These are phyloP conservation scores for Ferdinandea cuprea DNA, from an alignment of 2,888 invertebrate species.

Conservation along the genomic window DNA sequence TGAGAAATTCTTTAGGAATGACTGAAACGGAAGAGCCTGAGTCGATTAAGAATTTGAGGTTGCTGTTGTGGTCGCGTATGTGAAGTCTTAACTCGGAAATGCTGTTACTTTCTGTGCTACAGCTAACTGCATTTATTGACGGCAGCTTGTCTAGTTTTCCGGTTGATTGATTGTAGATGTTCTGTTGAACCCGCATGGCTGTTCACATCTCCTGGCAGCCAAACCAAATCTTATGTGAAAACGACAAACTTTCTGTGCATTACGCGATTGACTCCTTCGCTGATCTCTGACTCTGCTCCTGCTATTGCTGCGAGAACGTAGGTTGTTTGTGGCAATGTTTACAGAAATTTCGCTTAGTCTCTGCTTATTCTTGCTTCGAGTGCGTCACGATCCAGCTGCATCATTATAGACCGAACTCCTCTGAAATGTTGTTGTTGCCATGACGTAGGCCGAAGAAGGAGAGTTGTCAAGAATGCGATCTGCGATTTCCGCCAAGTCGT, in stretches of 20 bases:
- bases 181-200: conserved; percentile 4
- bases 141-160: not conserved
- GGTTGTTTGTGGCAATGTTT: not conserved
- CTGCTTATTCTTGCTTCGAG: conserved; percentile 1
- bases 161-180: not conserved
- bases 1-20: conserved; percentile 31
- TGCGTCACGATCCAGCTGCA: not conserved
- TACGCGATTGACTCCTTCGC: not conserved
- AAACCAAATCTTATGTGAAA: conserved; percentile 5
- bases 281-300: not conserved
- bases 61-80: conserved; percentile 18
- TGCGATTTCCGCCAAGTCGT: conserved; percentile 9
- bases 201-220: conserved; percentile 3
- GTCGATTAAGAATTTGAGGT: conserved; percentile 65
- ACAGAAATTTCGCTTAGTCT: conserved; percentile 4
- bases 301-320: not conserved
- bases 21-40: conserved; percentile 71
- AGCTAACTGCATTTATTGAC: conserved; percentile 1
- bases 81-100: conserved; percentile 12
- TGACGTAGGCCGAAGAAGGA: not conserved
- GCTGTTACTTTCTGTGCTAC: not conserved
- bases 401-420: not conserved
- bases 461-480: conserved; percentile 4
- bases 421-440: conserved; percentile 16
- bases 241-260: not conserved